Base-by-base conservation (phyloP, 1,140 invertebrate genomes). In the Drosophila simulans region DNA sequence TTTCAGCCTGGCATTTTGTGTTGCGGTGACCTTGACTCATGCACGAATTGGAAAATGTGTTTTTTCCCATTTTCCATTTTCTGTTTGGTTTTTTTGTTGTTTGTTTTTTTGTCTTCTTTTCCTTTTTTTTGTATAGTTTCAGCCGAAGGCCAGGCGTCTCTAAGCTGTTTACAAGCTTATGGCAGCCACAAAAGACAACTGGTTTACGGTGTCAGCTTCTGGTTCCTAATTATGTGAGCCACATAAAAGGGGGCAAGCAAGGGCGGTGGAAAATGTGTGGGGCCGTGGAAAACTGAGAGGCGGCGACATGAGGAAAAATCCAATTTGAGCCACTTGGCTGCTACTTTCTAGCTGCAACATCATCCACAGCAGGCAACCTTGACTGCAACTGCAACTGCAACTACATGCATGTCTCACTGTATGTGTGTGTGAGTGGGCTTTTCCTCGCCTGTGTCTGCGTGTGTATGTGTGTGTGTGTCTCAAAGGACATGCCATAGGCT, bases 161-260 rank as follows among this genome's bases (percentile, higher is more conserved):
- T 71, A 71, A 70, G 66, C 66, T 70, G 66, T 70, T 70, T 70
- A 70, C 66, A 49, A 39, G 68, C 68, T 71, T 71, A 71, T 56
- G 65, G 51, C 51, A 56, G 40, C 49, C 34, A 46, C 49, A 34
- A 55, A 46, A 57, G 64, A 69, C 46, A 69, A 69, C 51, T 49
- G 65, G 52, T 70, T 70, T 70, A 70, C 53, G 40, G 68, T 70
- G 68, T 57, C 68, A 70, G 68, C 65, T 37, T 40, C 65, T 70
- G 68, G 35, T 70, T 57, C 65, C 53, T 70, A 71, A 71, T 71
- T 71, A 71, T 71, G 68, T 70, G 68, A 34, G 42, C 42, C 34
- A 34, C 48, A 54, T 31, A 27, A 46, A 3, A 43, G 4, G 2
- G 27, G 46, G 12, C 15, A n/a, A 22, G 10, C 11, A 0, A n/a